A percentile compares a stretch with the other conserved stretches of the same genome.
These are phyloP conservation scores for Hyles euphorbiae DNA, from an alignment of 1,140 invertebrate genomes.

Conservation along the genomic window DNA sequence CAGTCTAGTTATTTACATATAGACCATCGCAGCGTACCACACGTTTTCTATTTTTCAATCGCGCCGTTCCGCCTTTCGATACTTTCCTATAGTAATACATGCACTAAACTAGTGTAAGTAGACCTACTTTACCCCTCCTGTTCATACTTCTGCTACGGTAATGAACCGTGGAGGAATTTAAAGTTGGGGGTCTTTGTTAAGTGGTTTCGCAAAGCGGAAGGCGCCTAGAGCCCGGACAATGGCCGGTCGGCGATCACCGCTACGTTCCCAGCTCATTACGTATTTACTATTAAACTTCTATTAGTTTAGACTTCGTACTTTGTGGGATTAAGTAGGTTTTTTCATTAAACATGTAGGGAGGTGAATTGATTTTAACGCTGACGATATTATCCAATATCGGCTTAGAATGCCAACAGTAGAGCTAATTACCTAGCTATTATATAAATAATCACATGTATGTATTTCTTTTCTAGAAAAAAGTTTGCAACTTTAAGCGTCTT, in stretches of 20 bases:
- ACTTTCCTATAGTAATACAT: conserved; percentile 59
- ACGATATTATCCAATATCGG: too few species aligned
- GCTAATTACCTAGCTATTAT: too few species aligned
- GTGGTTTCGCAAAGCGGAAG: conserved; percentile 54
- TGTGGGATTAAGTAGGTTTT: conserved; percentile 1
- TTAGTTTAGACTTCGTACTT: conserved; percentile 29
- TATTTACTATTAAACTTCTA: conserved; percentile 62
- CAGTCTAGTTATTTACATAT: conserved; percentile 34
- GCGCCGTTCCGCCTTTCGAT: conserved; percentile 66
- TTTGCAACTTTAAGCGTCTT: too few species aligned
- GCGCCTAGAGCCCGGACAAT: conserved; percentile 59
- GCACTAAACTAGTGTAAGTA: conserved; percentile 32
- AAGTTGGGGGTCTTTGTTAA: conserved; percentile 38
- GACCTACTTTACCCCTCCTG: conserved; percentile 36
- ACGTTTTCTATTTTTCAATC: conserved; percentile 68
- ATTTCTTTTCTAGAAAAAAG: too few species aligned
- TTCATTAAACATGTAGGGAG: too few species aligned
- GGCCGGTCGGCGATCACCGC: conserved; percentile 50
- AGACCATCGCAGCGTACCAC: conserved; percentile 33
- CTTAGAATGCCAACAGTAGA: too few species aligned
- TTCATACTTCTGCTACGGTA: conserved; percentile 25
- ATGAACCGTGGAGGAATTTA: conserved; percentile 33
- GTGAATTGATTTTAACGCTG: too few species aligned
- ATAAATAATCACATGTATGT: too few species aligned
- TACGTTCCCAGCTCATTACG: conserved; percentile 66